Percentiles rank a stretch among this genome's conserved stretches.
phyloP scores from a whole-genome alignment of 1,140 invertebrate genomes.

The Drosophila subpulchrella region DNA sequence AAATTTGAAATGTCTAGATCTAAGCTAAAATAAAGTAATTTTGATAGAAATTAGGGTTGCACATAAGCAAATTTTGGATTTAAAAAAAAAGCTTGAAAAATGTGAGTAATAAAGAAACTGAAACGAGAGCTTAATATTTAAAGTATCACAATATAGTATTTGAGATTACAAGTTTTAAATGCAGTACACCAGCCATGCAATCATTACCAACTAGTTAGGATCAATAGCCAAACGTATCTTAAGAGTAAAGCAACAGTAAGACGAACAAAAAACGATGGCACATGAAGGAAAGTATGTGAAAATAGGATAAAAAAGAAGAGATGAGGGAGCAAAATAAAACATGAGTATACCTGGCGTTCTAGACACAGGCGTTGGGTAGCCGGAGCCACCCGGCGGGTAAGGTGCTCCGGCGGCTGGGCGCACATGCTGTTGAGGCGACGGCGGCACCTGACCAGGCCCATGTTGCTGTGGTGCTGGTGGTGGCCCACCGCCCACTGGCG shows the following conservation, averaged over 20 bases:
- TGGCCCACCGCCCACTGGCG: slow-evolving; percentile 12
- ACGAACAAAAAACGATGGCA: slow-evolving; percentile 25
- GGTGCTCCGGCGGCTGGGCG: slow-evolving; percentile 80
- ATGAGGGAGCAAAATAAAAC: slow-evolving; percentile 58
- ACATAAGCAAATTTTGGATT: neutral
- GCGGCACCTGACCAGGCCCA: slow-evolving; percentile 51
- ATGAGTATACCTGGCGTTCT: slow-evolving; percentile 84
- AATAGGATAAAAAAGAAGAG: slow-evolving; percentile 36
- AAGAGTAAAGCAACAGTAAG: slow-evolving; percentile 16
- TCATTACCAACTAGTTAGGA: slow-evolving; percentile 18
- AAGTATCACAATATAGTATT: neutral
- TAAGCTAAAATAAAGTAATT: neutral
- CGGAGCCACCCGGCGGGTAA: slow-evolving; percentile 84
- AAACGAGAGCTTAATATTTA: neutral
- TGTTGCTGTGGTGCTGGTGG: slow-evolving; percentile 51
- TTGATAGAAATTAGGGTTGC: neutral
- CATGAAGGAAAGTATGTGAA: slow-evolving; percentile 13
- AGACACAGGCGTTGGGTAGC: slow-evolving; percentile 84
- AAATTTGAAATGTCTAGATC: neutral
- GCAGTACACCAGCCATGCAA: slow-evolving; percentile 11
- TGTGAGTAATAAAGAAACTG: neutral
- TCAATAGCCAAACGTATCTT: slow-evolving; percentile 3
- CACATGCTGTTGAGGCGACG: slow-evolving; percentile 72
- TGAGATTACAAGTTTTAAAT: neutral
- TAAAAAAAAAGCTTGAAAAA: neutral